Conservation (phyloP, 2,797 vertebrate genomes). For the Psittacula echo region DNA sequence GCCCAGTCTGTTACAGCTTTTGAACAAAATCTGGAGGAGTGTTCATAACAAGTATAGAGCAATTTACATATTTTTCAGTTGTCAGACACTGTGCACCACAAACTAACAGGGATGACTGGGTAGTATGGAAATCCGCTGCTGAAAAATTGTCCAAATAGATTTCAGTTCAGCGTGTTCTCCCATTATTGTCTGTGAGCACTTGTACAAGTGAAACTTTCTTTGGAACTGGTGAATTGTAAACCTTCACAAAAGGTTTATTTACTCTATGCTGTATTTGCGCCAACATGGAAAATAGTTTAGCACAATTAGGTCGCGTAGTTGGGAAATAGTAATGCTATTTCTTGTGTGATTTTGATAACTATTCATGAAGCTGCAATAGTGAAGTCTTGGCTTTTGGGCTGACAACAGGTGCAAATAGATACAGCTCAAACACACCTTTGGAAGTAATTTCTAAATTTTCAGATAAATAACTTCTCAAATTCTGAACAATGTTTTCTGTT, state of each 20-base stretch:
- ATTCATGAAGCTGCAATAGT: not conserved
- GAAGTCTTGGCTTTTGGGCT: not conserved
- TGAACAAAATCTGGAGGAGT: constrained; percentile 69
- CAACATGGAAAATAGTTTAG: not conserved
- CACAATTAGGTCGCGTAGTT: not conserved
- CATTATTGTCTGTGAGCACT: constrained; percentile 27
- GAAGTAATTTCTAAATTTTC: not conserved
- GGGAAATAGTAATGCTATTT: constrained; percentile 11
- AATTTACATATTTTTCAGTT: constrained; percentile 71
- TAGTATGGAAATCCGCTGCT: constrained; percentile 57
- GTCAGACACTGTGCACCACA: constrained; percentile 45
- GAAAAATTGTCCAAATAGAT: constrained; percentile 47
- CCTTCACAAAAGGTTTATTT: constrained; percentile 14
- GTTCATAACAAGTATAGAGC: constrained; percentile 61
- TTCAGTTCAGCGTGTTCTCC: constrained; percentile 37
- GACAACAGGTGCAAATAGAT: not conserved
- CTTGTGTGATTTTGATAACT: not conserved
- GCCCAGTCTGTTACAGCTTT: constrained; percentile 56
- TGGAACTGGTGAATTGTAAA: not conserved
- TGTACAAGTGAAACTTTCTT: constrained; percentile 27
- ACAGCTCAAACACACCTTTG: not conserved
- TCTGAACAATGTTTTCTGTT: not conserved
- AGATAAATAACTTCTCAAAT: not conserved
- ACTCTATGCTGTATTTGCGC: not conserved
- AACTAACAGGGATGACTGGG: constrained; percentile 48